Evolutionary conservation across 2,888 invertebrate genomes (phyloP).

Genomic region (Hemistola chrysoprasaria): DNA sequence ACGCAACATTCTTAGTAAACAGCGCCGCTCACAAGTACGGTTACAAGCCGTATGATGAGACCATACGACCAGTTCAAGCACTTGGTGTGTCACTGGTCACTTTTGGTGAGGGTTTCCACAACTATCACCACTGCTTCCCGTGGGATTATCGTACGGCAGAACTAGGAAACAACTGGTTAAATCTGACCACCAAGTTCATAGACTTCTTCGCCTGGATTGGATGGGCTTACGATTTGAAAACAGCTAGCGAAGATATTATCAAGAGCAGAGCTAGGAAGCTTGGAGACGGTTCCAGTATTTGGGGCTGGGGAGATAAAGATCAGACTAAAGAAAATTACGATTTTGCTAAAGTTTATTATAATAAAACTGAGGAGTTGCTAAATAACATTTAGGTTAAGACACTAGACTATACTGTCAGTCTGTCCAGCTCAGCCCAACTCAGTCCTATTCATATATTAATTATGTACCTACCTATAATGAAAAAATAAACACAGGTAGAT

Average conservation of each 20-base stretch:
- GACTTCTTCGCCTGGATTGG: constrained; percentile 53
- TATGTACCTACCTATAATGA: too few relatives aligned
- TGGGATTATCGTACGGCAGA: constrained; percentile 58
- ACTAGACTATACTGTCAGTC: too few relatives aligned
- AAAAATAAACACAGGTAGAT: too few relatives aligned
- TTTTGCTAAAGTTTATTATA: too few relatives aligned
- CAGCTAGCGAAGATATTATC: constrained; percentile 37
- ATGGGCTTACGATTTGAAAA: constrained; percentile 55
- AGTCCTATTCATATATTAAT: too few relatives aligned
- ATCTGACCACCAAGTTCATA: constrained; percentile 47
- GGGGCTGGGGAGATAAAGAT: constrained; percentile 33
- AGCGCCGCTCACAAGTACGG: constrained; percentile 83
- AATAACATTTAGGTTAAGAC: too few relatives aligned
- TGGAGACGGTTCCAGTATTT: constrained; percentile 47
- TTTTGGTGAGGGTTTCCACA: constrained; percentile 57
- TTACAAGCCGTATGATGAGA: constrained; percentile 65
- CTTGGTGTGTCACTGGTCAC: constrained; percentile 31
- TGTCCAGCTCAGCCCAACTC: too few relatives aligned
- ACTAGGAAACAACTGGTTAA: constrained; percentile 48
- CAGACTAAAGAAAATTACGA: constrained; percentile 5
- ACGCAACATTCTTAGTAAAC: constrained; percentile 86
- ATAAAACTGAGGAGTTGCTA: constrained; percentile 9
- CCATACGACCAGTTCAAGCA: constrained; percentile 43
- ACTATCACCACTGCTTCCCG: constrained; percentile 54
- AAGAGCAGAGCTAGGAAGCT: constrained; percentile 36